Base-by-base conservation (phyloP, 2,113 vertebrate species). In the Pterocles burchelli region DNA sequence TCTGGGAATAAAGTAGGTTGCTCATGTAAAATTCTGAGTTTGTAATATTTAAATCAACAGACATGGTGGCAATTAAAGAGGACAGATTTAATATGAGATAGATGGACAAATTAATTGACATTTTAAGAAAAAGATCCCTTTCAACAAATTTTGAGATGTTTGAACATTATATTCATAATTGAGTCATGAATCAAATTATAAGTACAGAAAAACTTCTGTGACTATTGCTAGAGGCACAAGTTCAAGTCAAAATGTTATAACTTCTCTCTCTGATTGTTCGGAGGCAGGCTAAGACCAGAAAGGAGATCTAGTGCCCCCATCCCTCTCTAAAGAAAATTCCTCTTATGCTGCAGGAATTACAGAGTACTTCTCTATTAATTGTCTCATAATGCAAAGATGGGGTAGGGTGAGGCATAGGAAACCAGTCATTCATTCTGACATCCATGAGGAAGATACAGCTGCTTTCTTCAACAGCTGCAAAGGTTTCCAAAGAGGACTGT, bases 61-160 rank as follows among this genome's bases (percentile, higher is more conserved):
- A 45, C 36, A 87, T 0, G 1, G 52, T 36, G 62, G 24, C 38
- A 93, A 85, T 95, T 94, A 91, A 91, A 95, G 52, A 94, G 41
- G 46, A 62, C 21, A 89, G 77, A 94, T 94, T 85, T 93, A 92
- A 84, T 73, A 45, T 7, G 19, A 92, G 76, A 90, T 86, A 87
- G 46, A 52, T 36, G 19, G 61, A 45, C 36, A 88, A 93, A 88
- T 41, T 94, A 89, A 91, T 36, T 79, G 84, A 68, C 36, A 36
- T 88, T 93, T 94, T 72, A 82, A 65, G 34, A 43, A 93, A 82
- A 89, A 85, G 6, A 88, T 71, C 29, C 36, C 41, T 70, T 88
- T 34, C 52, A 75, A 75, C 24, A 85, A 77, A 85, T 91, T 33
- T 71, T 78, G 48, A 85, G 33, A 75, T 70, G 7, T 52, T 88